Percentiles rank a stretch among this genome's conserved stretches.
Conservation (phyloP, 2,888 invertebrate genomes). For the Calliphora vomitoria region DNA sequence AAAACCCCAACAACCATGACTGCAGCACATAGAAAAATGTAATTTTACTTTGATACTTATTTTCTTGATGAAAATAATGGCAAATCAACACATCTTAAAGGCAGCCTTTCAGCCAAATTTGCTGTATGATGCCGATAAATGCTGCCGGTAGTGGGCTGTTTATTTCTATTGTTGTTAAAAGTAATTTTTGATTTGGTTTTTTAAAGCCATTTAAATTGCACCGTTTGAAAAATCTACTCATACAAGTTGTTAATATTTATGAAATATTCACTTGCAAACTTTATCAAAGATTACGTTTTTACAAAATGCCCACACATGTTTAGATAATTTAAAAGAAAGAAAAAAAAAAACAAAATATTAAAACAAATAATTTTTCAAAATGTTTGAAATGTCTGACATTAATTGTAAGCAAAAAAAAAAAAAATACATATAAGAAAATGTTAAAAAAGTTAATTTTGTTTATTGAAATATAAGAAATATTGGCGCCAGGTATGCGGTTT, state of each 20-base stretch:
- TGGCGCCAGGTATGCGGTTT: constrained; percentile 53
- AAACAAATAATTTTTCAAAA: constrained; percentile 10
- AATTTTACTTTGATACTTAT: neutral
- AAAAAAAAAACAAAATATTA: too few species aligned
- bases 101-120: constrained; percentile 63
- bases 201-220: neutral
- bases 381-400: constrained; percentile 22
- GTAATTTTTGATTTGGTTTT: neutral
- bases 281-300: constrained; percentile 42
- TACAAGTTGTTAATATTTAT: constrained; percentile 44
- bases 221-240: neutral
- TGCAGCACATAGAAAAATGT: neutral
- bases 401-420: constrained; percentile 30
- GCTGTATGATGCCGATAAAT: constrained; percentile 38
- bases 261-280: constrained; percentile 32
- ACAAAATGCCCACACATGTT: constrained; percentile 63
- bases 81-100: constrained; percentile 68
- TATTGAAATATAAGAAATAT: neutral
- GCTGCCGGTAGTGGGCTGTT: constrained; percentile 42
- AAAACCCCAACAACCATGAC: constrained; percentile 11
- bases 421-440: constrained; percentile 1
- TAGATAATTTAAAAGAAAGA: constrained; percentile 23
- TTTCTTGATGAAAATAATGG: constrained; percentile 37
- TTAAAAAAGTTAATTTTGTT: constrained; percentile 27
- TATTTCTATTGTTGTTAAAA: constrained; percentile 40